These are phyloP conservation scores for Candoia aspera DNA, from an alignment of 2,113 vertebrate genomes.

Conservation along the genomic window DNA sequence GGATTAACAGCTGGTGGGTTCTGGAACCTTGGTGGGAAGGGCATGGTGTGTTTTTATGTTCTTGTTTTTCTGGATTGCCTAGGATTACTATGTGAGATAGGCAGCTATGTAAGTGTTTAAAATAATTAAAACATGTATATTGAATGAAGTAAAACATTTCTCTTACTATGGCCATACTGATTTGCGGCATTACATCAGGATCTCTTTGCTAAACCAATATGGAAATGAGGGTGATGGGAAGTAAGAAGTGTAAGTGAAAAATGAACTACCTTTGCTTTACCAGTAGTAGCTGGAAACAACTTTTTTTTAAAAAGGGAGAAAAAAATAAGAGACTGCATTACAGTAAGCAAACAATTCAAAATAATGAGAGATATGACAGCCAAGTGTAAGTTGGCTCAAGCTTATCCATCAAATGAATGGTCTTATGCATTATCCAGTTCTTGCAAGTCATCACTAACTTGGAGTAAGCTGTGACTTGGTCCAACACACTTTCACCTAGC, in stretches of 20 bases:
- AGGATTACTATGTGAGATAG: too few relatives aligned
- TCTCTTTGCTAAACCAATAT: not conserved
- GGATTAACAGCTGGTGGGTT: too few relatives aligned
- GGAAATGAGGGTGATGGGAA: not conserved
- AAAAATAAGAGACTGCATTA: rapidly evolving
- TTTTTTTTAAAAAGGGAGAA: not conserved
- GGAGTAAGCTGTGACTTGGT: too few relatives aligned
- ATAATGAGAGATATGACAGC: not conserved
- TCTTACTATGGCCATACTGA: not conserved
- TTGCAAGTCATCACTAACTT: not conserved
- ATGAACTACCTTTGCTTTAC: not conserved
- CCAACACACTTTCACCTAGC: not conserved
- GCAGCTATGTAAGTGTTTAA: too few relatives aligned
- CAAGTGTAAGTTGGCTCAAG: not conserved
- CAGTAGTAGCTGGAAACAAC: not conserved
- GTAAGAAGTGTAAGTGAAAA: not conserved
- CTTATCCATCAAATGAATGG: not conserved
- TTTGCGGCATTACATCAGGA: not conserved
- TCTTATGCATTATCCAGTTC: not conserved
- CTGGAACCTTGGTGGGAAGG: too few relatives aligned
- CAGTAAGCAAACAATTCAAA: not conserved
- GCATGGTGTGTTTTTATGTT: too few relatives aligned
- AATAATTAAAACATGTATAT: too few relatives aligned
- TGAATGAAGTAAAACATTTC: too few relatives aligned
- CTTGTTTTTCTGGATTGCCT: too few relatives aligned